Base-by-base conservation (phyloP, 2,888 invertebrate species). In the Drosophila colorata region DNA sequence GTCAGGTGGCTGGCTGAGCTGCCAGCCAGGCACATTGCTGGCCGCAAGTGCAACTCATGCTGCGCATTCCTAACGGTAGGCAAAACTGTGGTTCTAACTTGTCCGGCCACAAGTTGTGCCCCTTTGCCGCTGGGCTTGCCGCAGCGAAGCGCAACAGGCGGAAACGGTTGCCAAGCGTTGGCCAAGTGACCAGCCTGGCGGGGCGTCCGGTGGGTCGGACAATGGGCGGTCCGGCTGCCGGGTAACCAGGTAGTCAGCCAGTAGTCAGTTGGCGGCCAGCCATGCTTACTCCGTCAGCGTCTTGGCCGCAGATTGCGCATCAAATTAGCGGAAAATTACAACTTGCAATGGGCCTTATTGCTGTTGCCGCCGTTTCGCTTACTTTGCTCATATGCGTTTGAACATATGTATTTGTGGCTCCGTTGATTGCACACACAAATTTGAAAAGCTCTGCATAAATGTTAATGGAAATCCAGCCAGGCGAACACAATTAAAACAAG, bases 291-390 rank as follows among this genome's bases (percentile, higher is more conserved):
- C 18, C 11, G 9, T 20, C 37, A 75, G 67, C 69, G 69, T 64
- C 82, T 69, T 58, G 67, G 58, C 28, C 47, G 28, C 63, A 55
- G 60, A 56, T 66, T 68, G 69, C 63, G 75, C 85, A 70, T 84
- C 78, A 84, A 82, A 87, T 82, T 84, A 82, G 87, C 87, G 81
- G 81, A 78, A 84, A 84, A 87, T 80, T 84, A 87, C 81, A 70
- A 72, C 65, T 57, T 83, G 65, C 66, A 69, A 46, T 49, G 46
- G 40, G 35, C 18, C 56, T 64, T 44, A 41, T 18, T 52, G 61
- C 4, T 53, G 20, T 14, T 43, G 55, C 1, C 18, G 35, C 53
- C 65, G 64, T 64, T 56, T 60, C 74, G 75, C 65, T 80, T 68
- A 68, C 68, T 66, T 67, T 73, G 63, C 69, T 65, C 61, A 70